Evolutionary conservation across 2,797 vertebrate species (phyloP).

Genomic region (Paratrypauchen microcephalus): DNA sequence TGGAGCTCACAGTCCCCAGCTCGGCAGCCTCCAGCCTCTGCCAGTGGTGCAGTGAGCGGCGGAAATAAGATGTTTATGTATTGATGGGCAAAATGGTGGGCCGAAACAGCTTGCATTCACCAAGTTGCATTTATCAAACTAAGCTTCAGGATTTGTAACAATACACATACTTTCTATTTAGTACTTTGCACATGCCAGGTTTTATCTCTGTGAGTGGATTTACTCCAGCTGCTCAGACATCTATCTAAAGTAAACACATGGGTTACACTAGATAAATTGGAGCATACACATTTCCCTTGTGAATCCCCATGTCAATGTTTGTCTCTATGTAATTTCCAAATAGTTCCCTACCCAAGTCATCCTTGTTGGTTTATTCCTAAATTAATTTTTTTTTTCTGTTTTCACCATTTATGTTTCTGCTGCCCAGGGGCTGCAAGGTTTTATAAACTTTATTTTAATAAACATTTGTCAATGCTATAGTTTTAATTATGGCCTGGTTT

Average conservation of each 20-base stretch:
- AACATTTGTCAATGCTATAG: no score
- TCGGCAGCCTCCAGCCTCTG: conserved; percentile 52
- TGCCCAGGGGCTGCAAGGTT: no score
- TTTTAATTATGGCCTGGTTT: no score
- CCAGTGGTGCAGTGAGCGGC: conserved; percentile 33
- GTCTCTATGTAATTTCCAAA: neutral
- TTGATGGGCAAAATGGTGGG: conserved; percentile 39
- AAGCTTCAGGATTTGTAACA: conserved; percentile 1
- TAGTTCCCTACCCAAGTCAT: neutral
- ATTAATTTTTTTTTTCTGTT: no score
- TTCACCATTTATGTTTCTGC: no score
- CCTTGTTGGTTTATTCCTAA: no score
- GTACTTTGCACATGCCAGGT: neutral
- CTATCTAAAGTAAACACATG: neutral
- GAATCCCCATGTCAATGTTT: neutral
- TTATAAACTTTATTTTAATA: no score
- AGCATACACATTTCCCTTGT: no score
- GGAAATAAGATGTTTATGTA: conserved; percentile 15
- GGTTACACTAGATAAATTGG: neutral
- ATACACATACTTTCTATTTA: neutral
- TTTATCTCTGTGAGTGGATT: neutral
- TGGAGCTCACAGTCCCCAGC: conserved; percentile 51
- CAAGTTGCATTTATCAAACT: neutral
- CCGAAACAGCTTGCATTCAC: conserved; percentile 22
- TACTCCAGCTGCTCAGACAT: neutral